Base-by-base conservation (phyloP, 2,888 invertebrate genomes). In the Drosophila fungiperda region DNA sequence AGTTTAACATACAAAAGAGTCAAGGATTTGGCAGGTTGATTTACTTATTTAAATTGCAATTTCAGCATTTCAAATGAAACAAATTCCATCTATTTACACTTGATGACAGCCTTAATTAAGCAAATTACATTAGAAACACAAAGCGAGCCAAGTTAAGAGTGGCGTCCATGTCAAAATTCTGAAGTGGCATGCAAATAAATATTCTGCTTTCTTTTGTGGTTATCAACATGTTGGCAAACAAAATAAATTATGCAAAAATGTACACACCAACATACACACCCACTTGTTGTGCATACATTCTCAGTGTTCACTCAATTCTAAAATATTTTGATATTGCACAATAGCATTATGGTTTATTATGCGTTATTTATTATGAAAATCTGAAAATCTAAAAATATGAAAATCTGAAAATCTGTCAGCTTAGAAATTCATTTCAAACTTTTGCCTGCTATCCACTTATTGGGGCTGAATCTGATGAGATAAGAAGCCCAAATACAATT, bases 331-430 rank as follows among this genome's bases (percentile, higher is more conserved):
- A 68, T 80, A 76, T 79, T 73, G 67, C 79, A 82, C 82, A 82
- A 80, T 80, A 64, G 80, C 75, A 80, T 87, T 87, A 84, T 74
- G 80, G 66, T 59, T 85, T 82, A 80, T 84, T 82, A 75, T 84
- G 69, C 76, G 61, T 77, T 77, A 87, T 87, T 85, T 85, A 83
- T 87, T 87, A 83, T 85, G 84, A 85, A 85, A 85, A 87, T 81
- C 84, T 83, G 26, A 26, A 26, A 26, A 26, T 26, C 3, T 26
- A 3, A 26, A 26, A 26, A 26, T 29, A 5, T 29, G 29, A 29
- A 29, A 29, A 29, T 29, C 29, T 85, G 84, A 85, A 85, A 85
- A 87, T 81, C 84, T 83, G 79, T 74, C 59, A 64, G 86, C 88
- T 85, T 67, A 85, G 86, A 81, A 85, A 71, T 85, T 81, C 81